These are phyloP conservation scores for Trisateles emortualis DNA, from an alignment of 2,888 invertebrate genomes.

Conservation along the genomic window DNA sequence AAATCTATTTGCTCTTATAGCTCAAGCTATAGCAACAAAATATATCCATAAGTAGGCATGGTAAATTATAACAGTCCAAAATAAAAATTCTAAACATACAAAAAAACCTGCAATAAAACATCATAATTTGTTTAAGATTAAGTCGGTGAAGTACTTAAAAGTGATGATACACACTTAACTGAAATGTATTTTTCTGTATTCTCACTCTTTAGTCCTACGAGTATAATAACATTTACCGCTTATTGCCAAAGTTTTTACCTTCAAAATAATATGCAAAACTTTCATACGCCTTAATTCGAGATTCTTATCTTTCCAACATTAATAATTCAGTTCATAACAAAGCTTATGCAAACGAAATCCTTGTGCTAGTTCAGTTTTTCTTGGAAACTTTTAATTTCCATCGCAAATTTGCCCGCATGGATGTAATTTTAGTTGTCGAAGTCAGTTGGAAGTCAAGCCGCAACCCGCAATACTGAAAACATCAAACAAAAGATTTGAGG, in stretches of 20 bases:
- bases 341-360: constrained; percentile 32
- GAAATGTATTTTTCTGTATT: neutral
- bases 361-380: constrained; percentile 25
- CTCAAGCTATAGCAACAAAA: too few relatives aligned
- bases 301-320: constrained; percentile 24
- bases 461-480: constrained; percentile 25
- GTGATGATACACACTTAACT: too few relatives aligned
- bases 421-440: constrained; percentile 19
- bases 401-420: constrained; percentile 24
- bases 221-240: neutral
- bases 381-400: constrained; percentile 15
- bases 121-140: too few relatives aligned
- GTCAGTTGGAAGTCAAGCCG: constrained; percentile 15
- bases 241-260: neutral
- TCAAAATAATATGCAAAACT: neutral
- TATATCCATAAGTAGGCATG: too few relatives aligned
- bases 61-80: too few relatives aligned
- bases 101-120: too few relatives aligned
- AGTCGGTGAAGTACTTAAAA: too few relatives aligned
- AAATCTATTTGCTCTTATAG: too few relatives aligned
- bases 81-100: too few relatives aligned
- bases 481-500: constrained; percentile 30
- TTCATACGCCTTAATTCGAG: neutral
- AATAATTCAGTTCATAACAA: constrained; percentile 22
- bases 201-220: neutral